Conservation (phyloP, 2,113 vertebrate genomes). For the Dicerorhinus sumatrensis region DNA sequence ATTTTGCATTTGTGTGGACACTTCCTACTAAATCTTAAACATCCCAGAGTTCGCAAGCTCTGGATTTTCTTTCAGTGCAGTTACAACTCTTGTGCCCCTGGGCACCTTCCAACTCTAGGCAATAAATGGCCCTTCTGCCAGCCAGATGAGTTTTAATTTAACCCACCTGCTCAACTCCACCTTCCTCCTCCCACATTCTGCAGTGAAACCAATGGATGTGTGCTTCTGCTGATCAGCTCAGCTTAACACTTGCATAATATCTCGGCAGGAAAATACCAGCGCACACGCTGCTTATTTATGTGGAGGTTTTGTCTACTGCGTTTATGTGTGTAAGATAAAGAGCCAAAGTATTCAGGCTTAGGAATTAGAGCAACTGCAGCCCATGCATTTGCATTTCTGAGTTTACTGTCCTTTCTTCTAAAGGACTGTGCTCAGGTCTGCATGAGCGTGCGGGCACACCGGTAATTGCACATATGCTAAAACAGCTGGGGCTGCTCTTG, state of each 20-base stretch:
- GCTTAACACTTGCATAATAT: neutral
- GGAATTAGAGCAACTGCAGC: neutral
- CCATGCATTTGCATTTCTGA: neutral
- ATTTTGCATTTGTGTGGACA: neutral
- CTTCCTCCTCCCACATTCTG: neutral
- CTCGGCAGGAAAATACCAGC: conserved; percentile 6
- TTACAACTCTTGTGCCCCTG: neutral
- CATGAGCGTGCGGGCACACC: fast-evolving
- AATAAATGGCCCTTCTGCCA: neutral
- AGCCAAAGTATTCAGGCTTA: neutral
- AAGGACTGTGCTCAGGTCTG: neutral
- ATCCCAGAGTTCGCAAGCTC: neutral
- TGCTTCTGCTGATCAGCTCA: neutral
- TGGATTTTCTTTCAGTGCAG: neutral
- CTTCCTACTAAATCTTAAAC: neutral
- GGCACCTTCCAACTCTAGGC: neutral
- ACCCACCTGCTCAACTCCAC: neutral
- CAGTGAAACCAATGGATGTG: neutral
- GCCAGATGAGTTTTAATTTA: neutral
- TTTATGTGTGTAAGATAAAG: neutral
- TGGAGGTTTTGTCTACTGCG: neutral
- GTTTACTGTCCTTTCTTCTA: neutral
- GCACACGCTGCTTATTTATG: conserved; percentile 45
- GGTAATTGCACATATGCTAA: neutral
- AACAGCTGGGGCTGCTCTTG: neutral